A percentile compares a stretch with the other conserved stretches of the same genome.
phyloP scores from a whole-genome alignment of 2,113 vertebrate species.

The Gambusia holbrooki region DNA sequence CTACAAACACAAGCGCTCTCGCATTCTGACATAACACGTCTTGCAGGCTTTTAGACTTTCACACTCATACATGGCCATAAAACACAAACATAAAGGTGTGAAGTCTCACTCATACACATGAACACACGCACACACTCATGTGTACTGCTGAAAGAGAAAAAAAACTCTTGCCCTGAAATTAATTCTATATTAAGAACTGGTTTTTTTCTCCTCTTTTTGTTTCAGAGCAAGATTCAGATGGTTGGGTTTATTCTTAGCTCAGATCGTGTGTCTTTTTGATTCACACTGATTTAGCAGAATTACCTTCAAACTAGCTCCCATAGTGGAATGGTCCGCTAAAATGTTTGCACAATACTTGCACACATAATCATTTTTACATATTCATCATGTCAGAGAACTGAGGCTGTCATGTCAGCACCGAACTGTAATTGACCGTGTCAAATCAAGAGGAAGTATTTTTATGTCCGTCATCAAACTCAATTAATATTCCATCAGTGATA shows the following conservation, averaged over 20 bases:
- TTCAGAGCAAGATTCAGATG: slow-evolving; percentile 43
- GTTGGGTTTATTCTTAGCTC: slow-evolving; percentile 60
- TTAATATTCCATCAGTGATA: slow-evolving; percentile 75
- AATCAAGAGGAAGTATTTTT: slow-evolving; percentile 75
- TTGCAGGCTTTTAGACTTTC: slow-evolving; percentile 54
- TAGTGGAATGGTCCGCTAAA: slow-evolving; percentile 12
- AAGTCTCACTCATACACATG: slow-evolving; percentile 49
- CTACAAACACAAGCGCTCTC: slow-evolving; percentile 38
- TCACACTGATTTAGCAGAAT: slow-evolving; percentile 40
- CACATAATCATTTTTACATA: not conserved
- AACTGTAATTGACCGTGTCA: slow-evolving; percentile 72
- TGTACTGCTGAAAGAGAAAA: slow-evolving; percentile 2
- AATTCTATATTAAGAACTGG: slow-evolving; percentile 53
- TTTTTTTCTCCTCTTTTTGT: slow-evolving; percentile 1
- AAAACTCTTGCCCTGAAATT: slow-evolving; percentile 41
- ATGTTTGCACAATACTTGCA: slow-evolving; percentile 9
- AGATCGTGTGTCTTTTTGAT: slow-evolving; percentile 50
- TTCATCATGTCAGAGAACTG: slow-evolving; percentile 33
- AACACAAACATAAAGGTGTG: slow-evolving; percentile 63
- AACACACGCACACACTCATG: slow-evolving; percentile 7
- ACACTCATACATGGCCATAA: slow-evolving; percentile 31
- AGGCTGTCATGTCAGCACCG: slow-evolving; percentile 66
- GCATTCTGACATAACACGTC: slow-evolving; percentile 62
- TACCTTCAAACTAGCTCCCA: slow-evolving; percentile 33
- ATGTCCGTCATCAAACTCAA: slow-evolving; percentile 76